Conservation (phyloP, 2,113 vertebrate species). For the Coptodon rendalli region DNA sequence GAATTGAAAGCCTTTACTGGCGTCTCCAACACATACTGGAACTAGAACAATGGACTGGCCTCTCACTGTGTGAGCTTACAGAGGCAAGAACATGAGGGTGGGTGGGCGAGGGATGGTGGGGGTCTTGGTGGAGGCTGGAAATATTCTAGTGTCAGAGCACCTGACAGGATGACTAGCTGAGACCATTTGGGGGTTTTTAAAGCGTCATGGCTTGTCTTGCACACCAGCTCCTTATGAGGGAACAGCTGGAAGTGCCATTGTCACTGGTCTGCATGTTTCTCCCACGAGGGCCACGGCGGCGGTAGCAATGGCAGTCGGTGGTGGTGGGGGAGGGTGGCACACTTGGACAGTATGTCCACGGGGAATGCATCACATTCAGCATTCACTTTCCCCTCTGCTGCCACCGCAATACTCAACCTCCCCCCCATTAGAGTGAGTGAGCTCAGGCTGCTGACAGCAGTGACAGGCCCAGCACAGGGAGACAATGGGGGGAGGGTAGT, state of each 20-base stretch:
- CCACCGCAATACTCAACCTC: neutral
- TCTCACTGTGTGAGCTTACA: neutral
- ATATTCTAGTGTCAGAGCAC: neutral
- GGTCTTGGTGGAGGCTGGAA: neutral
- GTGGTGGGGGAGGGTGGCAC: neutral
- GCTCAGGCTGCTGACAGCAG: constrained; percentile 41
- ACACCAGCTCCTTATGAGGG: constrained; percentile 16
- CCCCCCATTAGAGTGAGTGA: constrained; percentile 37
- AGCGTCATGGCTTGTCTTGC: neutral
- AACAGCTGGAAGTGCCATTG: constrained; percentile 46
- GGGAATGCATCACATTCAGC: constrained; percentile 31
- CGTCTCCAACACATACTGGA: constrained; percentile 29
- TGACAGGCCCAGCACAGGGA: constrained; percentile 32
- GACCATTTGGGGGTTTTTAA: neutral
- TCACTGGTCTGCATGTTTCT: constrained; percentile 4
- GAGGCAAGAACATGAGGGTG: neutral
- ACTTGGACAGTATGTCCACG: constrained; percentile 30
- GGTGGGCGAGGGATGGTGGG: neutral
- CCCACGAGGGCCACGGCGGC: neutral
- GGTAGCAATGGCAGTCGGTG: neutral
- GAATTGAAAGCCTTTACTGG: constrained; percentile 20
- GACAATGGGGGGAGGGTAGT: neutral
- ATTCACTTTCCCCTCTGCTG: neutral
- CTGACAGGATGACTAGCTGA: neutral
- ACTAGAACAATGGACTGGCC: constrained; percentile 21